Evolutionary conservation across 2,113 vertebrate species (phyloP).

Genomic region (Tachycineta bicolor): DNA sequence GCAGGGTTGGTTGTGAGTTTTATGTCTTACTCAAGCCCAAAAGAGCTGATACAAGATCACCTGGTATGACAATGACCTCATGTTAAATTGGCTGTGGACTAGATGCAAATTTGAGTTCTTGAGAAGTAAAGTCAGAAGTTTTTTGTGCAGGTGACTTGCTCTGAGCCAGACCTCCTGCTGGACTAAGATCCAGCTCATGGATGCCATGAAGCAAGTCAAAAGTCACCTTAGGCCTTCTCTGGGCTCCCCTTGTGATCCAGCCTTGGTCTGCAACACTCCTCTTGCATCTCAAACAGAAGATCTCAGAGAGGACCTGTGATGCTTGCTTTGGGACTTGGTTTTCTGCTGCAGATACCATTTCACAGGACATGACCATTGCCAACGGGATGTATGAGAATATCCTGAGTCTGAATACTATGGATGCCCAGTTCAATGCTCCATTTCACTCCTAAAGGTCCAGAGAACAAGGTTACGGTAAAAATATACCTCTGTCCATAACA

Average conservation of each 20-base stretch:
- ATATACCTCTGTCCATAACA: neutral
- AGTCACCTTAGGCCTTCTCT: neutral
- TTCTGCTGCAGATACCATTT: neutral
- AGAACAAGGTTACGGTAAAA: neutral
- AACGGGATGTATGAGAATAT: neutral
- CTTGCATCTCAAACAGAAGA: neutral
- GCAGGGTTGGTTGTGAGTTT: neutral
- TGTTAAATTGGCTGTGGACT: neutral
- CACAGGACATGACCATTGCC: accelerated
- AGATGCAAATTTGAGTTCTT: neutral
- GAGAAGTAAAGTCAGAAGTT: neutral
- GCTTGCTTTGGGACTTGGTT: neutral
- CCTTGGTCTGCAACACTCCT: neutral
- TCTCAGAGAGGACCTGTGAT: neutral
- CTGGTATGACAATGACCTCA: neutral
- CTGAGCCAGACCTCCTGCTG: neutral
- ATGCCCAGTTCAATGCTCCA: neutral
- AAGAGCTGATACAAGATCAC: neutral
- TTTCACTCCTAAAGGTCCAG: neutral
- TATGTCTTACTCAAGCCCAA: neutral
- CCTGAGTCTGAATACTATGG: accelerated
- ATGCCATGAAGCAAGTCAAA: neutral
- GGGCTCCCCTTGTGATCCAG: neutral
- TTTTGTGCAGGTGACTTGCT: neutral
- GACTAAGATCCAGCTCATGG: neutral